Base-by-base conservation (phyloP, 2,888 invertebrate genomes). In the Aplocera efformata region DNA sequence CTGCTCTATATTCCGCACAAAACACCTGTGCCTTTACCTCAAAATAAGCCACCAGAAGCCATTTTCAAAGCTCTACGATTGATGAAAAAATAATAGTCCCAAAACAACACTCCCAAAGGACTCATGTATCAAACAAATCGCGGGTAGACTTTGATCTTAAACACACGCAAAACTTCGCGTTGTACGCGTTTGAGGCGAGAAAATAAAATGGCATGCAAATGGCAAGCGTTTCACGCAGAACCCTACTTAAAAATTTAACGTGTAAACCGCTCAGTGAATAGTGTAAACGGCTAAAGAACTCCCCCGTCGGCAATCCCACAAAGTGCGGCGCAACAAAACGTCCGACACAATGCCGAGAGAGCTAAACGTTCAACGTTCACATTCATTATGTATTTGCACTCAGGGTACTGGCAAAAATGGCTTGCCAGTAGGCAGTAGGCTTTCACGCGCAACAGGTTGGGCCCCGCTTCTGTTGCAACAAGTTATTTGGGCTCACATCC, bases 401-500 rank as follows among this genome's bases (percentile, higher is more conserved):
- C 57, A 53, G 65, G 64, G 66, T 69, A 62, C 72, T 69, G 65
- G 82, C 79, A 85, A 85, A 84, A 85, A 85, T 83, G 72, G 71
- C 70, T 60, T 45, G 46, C 36, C 60, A 53, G 60, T 69, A 69
- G 68, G 68, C 71, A 63, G 61, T 72, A 71, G 72, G 72, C 72
- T 45, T 35, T 45, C 26, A 66, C 61, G 65, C 56, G 81, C 86
- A 86, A 88, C 86, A 86, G 84, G 86, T 86, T 61, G 60, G 60
- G 49, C 53, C 57, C 77, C 81, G 66, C 55, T 51, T 48, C 60
- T 56, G 72, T 67, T 78, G 86, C 86, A 86, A 86, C 86, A 86
- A 82, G 86, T 86, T 73, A 73, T 76, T 75, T 84, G 85, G 86
- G 86, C 85, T 75, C 81, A 67, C 76, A 76, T 85, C 86, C 86